These are phyloP conservation scores for Emydocephalus ijimae DNA, from an alignment of 2,113 vertebrate genomes.

Conservation along the genomic window DNA sequence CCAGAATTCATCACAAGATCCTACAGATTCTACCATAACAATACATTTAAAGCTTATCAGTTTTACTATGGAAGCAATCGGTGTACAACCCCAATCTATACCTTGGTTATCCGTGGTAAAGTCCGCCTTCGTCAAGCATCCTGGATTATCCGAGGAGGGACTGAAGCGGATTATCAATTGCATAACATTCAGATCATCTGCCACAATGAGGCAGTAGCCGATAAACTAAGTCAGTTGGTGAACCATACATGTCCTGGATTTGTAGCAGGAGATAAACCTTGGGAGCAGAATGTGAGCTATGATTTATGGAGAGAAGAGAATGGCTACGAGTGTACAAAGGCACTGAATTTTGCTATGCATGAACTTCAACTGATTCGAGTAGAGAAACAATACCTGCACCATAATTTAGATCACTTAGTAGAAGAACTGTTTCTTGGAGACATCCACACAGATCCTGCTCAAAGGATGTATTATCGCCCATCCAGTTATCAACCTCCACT, in stretches of 20 bases:
- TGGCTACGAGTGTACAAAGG: conserved; percentile 79
- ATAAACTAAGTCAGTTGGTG: conserved; percentile 77
- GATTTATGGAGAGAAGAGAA: conserved; percentile 86
- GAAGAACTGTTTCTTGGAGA: conserved; percentile 95
- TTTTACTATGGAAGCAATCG: conserved; percentile 83
- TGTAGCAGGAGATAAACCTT: conserved; percentile 60
- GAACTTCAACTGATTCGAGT: conserved; percentile 92
- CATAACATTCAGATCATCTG: conserved; percentile 80
- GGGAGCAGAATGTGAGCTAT: conserved; percentile 77
- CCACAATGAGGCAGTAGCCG: conserved; percentile 75
- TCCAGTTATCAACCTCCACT: conserved; percentile 92
- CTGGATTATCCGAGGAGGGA: conserved; percentile 94
- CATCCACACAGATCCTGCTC: conserved; percentile 85
- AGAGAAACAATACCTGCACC: conserved; percentile 91
- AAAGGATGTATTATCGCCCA: conserved; percentile 90
- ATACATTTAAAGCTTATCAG: conserved; percentile 85
- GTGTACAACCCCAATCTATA: conserved; percentile 81
- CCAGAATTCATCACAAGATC: conserved; percentile 94
- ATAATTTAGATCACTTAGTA: conserved; percentile 86
- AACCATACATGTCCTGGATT: conserved; percentile 78
- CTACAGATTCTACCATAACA: conserved; percentile 90
- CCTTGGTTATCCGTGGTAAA: conserved; percentile 80
- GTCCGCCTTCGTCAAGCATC: conserved; percentile 89
- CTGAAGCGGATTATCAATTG: conserved; percentile 90
- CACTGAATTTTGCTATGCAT: conserved; percentile 92